Base-by-base conservation (phyloP, 2,113 vertebrate genomes). In the Prinia subflava region DNA sequence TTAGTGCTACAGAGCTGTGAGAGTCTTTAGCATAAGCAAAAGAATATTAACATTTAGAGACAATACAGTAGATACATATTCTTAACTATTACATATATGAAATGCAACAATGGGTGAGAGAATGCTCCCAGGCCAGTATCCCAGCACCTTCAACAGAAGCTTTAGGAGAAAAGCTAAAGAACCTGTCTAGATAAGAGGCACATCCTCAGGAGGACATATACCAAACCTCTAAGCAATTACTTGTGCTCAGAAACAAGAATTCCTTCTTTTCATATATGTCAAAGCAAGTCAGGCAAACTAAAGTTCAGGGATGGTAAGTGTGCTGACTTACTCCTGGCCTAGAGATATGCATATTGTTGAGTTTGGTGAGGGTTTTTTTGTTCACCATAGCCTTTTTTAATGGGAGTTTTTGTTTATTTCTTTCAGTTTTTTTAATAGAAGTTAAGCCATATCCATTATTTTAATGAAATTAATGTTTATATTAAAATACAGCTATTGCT, bases 401-500 rank as follows among this genome's bases (percentile, higher is more conserved):
- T 33, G 24, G 9, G n/a, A 87, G 13, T 8, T 64, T 70, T 47
- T 78, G 11, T 39, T 92, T 8, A 5, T 41, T 82, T 64, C 1
- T 9, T 79, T 46, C 1, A 4, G 0, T 0, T 0, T 81, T 69
- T 42, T 59, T 56, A 4, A 53, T 42, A 73, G 20, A 74, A 55
- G 8, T 28, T 42, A 90, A 6, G 68, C 35, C 10, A 13, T 35
- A 42, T 30, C 30, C 35, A 11, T 47, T 15, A 30, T 47, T 91
- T 78, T 42, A 84, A 13, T 53, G 3, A 91, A 65, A 27, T 65
- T 67, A 69, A 39, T 3, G 16, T 41, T 50, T 31, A 78, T 64
- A 16, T 41, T 60, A 55, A 91, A 77, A 63, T 28, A 83, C 31
- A 81, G 33, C 20, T 50, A 6, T n/a, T 59, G 16, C 9, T n/a